phyloP scores from a whole-genome alignment of 2,888 invertebrate species.

The Torymus auratus region DNA sequence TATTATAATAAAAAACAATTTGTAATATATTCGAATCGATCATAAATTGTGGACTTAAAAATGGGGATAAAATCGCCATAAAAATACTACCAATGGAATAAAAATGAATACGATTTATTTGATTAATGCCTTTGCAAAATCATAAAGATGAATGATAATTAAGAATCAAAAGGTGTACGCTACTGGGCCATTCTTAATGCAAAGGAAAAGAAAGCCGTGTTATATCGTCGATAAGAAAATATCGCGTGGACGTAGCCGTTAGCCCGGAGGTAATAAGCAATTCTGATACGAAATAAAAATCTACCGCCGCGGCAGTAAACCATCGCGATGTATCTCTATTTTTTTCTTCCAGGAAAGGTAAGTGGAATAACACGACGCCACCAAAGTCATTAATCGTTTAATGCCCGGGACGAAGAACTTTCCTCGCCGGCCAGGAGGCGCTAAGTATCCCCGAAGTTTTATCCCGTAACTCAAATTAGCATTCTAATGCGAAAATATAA shows the following conservation, averaged over 20 bases:
- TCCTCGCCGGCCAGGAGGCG: neutral
- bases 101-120: too few species aligned
- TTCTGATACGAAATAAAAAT: slow-evolving; percentile 22
- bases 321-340: neutral
- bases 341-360: neutral
- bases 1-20: too few species aligned
- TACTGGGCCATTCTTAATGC: too few species aligned
- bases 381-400: slow-evolving; percentile 34
- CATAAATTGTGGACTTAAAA: too few species aligned
- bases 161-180: too few species aligned
- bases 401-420: neutral
- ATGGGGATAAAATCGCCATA: too few species aligned
- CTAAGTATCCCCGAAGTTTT: neutral
- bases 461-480: slow-evolving; percentile 11
- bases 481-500: neutral
- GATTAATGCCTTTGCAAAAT: too few species aligned
- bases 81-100: too few species aligned
- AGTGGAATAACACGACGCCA: neutral
- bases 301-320: slow-evolving; percentile 26
- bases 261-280: neutral
- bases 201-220: neutral
- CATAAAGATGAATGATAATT: too few species aligned
- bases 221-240: neutral
- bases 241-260: too few species aligned
- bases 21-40: too few species aligned